phyloP scores from a whole-genome alignment of 2,113 vertebrate genomes.

The Dasyprocta punctata region DNA sequence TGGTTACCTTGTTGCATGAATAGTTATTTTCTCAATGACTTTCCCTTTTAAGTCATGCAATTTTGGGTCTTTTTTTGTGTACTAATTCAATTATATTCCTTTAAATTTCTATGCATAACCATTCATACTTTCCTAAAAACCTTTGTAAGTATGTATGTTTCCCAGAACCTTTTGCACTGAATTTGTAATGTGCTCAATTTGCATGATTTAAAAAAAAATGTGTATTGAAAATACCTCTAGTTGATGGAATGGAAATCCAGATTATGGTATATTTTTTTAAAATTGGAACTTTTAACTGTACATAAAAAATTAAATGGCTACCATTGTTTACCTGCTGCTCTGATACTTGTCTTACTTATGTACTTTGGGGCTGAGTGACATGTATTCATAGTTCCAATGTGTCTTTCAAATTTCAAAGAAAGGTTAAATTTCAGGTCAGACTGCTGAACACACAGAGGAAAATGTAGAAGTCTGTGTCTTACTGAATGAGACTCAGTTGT shows the following conservation, averaged over 20 bases:
- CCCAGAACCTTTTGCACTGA: neutral
- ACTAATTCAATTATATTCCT: neutral
- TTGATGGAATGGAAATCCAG: neutral
- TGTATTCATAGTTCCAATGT: neutral
- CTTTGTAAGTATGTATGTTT: neutral
- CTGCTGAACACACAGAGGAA: neutral
- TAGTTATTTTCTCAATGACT: constrained; percentile 31
- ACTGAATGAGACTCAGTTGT: neutral
- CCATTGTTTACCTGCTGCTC: neutral
- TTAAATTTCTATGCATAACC: neutral
- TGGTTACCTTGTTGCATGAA: neutral
- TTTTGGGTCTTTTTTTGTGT: constrained; percentile 2
- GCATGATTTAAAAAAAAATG: neutral
- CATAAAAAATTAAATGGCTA: neutral
- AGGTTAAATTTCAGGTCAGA: neutral
- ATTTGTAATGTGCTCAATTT: neutral
- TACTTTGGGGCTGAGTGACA: neutral
- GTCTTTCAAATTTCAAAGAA: neutral
- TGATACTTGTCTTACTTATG: neutral
- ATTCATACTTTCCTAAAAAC: neutral
- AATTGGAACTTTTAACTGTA: neutral
- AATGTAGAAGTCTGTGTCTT: neutral
- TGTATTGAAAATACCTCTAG: neutral
- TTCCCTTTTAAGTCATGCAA: neutral
- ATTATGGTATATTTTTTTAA: neutral